Conservation (phyloP, 2,797 vertebrate species). For the Lates japonicus region DNA sequence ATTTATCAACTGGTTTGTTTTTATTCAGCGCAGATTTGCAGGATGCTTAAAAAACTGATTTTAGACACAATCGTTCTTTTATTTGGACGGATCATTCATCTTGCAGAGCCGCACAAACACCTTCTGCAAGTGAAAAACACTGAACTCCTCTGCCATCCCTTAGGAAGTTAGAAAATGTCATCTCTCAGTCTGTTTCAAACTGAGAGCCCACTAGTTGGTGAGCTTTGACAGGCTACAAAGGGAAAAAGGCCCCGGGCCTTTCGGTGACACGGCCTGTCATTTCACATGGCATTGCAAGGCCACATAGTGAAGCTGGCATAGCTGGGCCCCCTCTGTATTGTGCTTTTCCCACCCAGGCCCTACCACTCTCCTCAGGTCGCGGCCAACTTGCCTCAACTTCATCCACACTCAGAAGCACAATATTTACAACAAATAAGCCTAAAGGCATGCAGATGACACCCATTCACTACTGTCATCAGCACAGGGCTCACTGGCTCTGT, state of each 20-base stretch:
- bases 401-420: slow-evolving; percentile 76
- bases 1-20: slow-evolving; percentile 30
- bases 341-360: slow-evolving; percentile 81
- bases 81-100: slow-evolving; percentile 18
- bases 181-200: slow-evolving; percentile 86
- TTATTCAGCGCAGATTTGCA: not conserved
- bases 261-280: slow-evolving; percentile 87
- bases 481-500: slow-evolving; percentile 41
- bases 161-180: slow-evolving; percentile 84
- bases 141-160: slow-evolving; percentile 70
- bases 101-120: slow-evolving; percentile 45
- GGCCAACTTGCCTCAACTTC: slow-evolving; percentile 81
- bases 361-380: slow-evolving; percentile 76
- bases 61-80: slow-evolving; percentile 14
- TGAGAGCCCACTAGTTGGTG: slow-evolving; percentile 79
- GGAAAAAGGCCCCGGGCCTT: slow-evolving; percentile 83
- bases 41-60: not conserved
- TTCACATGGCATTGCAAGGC: slow-evolving; percentile 85
- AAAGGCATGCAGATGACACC: slow-evolving; percentile 74
- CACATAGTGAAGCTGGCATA: slow-evolving; percentile 86
- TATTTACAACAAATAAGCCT: slow-evolving; percentile 79
- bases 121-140: slow-evolving; percentile 66
- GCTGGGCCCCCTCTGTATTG: slow-evolving; percentile 78
- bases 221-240: slow-evolving; percentile 86
- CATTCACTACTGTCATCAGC: slow-evolving; percentile 54